Base-by-base conservation (phyloP, 2,888 invertebrate genomes). In the Polymixis lichenea region DNA sequence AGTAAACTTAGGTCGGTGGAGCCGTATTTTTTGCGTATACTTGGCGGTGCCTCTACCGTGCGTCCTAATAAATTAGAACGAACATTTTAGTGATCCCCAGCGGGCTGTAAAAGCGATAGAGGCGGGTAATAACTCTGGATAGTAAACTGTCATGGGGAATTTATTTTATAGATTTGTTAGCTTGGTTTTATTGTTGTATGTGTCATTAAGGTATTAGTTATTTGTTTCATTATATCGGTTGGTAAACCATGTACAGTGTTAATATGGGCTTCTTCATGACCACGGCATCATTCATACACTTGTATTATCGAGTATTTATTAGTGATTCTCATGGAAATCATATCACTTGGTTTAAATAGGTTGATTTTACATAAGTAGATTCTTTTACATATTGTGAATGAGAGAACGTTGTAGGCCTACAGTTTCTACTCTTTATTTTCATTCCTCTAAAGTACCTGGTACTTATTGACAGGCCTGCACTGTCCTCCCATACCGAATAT, bases 11-110 rank as follows among this genome's bases (percentile, higher is more conserved):
- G 51, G 38, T 46, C 32, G 32, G 67, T 72, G 49, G 51, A 17
- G 61, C 32, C 49, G 53, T 72, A 85, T 77, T 82, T 83, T 83
- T 82, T 82, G 53, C 43, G 43, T n/a, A 43, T 13, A 56, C 72
- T 72, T 72, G 58, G 51, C 61, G 17, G 56, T n/a, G 43, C 43
- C 28, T 55, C 72, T 85, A 46, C 69, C 69, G 69, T 51, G 64
- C 25, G 58, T 53, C 51, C 64, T 64, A 53, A 83, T 83, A 85
- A 83, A 85, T 83, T 85, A 69, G 65, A 68, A 38, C 9, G 73
- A 77, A 72, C 78, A 77, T 67, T 82, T 82, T 67, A 85, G 56
- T 69, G 70, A 72, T 83, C 85, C 82, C 83, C 9, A 25, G 71
- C 1, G 82, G 65, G 68, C 55, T 43, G 67, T 85, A 72, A 73